Base-by-base conservation (phyloP, 30 jellyfish, hydroid and myxozoan genomes). In the Nemopilema nomurai region DNA sequence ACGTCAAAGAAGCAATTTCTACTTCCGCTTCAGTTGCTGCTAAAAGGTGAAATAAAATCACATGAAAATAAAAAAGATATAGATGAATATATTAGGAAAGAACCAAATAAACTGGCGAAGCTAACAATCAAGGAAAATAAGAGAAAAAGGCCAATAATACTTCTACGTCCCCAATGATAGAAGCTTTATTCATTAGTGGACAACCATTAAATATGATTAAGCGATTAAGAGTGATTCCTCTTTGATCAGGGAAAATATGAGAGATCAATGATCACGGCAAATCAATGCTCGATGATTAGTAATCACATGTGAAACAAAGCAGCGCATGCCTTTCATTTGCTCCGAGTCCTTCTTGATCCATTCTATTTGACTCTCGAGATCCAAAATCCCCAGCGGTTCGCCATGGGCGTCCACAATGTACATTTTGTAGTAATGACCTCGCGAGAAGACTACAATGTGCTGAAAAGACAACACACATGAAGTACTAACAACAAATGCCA, bases 331-430 rank as follows among this genome's bases (percentile, higher is more conserved):
- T 74, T 26, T 76, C 41, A 88, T 92, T 23, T 79, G 89, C 52
- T 92, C 94, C 27, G 98, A 86, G 74, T 92, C 98, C 62, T 92
- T 87, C 32, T 81, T 69, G 20, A 92, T 87, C 98, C 98, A 92
- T 31, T 92, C 98, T 28, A 79, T 29, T 57, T 92, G 98, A 51
- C 96, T 74, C 66, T 92, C 97, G 57, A 92, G 71, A 69, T 92
- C 98, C 82, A 92, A 67, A 24, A 92, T 84, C 18, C 90, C 92
- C 49, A 88, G 77, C 65, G 82, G 82, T 29, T 64, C 69, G 1
- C 98, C 98, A 67, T 92, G 98, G 8, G 98, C 98, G 70, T 88
- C 98, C 7, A 92, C 97, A 16, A 77, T 72, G 74, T 87, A 71
- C 89, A 92, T 67, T 74, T 92, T 92, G 91, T 92, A 92, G 74